A percentile compares a stretch with the other conserved stretches of the same genome.
These are phyloP conservation scores for Henicopernis longicauda DNA, from an alignment of 2,113 vertebrate species.

Conservation along the genomic window DNA sequence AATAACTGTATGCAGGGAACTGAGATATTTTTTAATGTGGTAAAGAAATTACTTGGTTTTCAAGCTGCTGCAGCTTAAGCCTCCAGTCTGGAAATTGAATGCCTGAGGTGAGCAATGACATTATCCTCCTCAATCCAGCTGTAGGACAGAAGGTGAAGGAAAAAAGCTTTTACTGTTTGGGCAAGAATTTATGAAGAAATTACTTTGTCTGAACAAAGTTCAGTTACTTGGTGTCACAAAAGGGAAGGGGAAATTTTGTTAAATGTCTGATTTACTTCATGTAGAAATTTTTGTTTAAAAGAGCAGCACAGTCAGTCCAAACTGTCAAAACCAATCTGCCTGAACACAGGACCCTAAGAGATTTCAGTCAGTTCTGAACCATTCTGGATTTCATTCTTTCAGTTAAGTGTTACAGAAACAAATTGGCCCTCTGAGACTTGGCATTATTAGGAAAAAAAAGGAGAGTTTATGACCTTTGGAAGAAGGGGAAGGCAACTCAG, in stretches of 20 bases:
- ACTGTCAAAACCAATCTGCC: background rate
- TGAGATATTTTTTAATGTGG: background rate
- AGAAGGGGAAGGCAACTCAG: too few relatives aligned
- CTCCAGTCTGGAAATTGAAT: background rate
- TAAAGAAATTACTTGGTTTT: background rate
- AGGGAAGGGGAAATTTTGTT: background rate
- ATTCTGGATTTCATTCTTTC: background rate
- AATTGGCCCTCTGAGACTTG: background rate
- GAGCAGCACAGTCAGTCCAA: background rate
- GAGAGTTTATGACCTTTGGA: too few relatives aligned
- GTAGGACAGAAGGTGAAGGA: background rate
- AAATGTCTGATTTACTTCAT: background rate
- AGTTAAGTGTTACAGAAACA: background rate
- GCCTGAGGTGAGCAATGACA: background rate
- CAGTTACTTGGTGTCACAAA: background rate
- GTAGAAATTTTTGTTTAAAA: background rate
- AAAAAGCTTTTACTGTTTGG: background rate
- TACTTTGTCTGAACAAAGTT: background rate
- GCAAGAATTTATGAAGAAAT: background rate
- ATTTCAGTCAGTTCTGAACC: background rate
- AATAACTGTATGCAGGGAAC: background rate
- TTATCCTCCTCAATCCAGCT: background rate
- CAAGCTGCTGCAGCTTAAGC: background rate
- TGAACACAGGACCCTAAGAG: background rate
- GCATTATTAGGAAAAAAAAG: background rate